Evolutionary conservation across 2,888 invertebrate species (phyloP), one percentile per base, ranked within the genome.

Genomic region (Drosophila subsilvestris): DNA sequence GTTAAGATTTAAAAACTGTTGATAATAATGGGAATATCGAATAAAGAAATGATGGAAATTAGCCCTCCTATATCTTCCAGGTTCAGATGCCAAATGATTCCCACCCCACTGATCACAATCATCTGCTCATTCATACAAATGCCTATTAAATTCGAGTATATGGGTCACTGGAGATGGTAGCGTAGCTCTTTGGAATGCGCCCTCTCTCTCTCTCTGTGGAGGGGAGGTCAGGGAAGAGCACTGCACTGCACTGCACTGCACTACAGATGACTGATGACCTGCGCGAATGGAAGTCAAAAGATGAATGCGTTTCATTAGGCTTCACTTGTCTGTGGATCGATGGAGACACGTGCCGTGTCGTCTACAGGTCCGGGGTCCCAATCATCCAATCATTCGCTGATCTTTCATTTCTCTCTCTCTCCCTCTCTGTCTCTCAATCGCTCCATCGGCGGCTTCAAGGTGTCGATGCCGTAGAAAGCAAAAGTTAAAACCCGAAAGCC

Each of bases 281-380:
- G 7, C 14, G 7, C n/a, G 37, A 37, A n/a, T 37, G 37, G n/a
- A 2, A 37, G 37, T 37, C 14, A 4, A 37, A n/a, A 12, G 10
- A 25, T 62, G 51, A 63, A 66, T 65, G 47, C 54, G 42, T 69
- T 66, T 66, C 65, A 57, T 66, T 69, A 56, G 37, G 47, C 43
- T 44, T 49, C 69, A 66, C 66, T 70, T 66, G 66, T 57, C 32
- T 17, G 69, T 48, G 37, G 37, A 37, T 37, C 14, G 37, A 37
- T 37, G n/a, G n/a, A 37, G n/a, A 37, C 65, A 69, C 69, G 65
- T 68, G 69, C 69, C 65, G 18, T n/a, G n/a, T 7, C 37, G 37
- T 37, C 7, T n/a, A 7, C 27, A 43, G 6, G 27, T 20, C 12
- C 10, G n/a, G 7, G 25, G 7, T 42, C 32, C 20, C 42, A 49